Percentiles rank a stretch among this genome's conserved stretches.
Evolutionary conservation across 2,888 invertebrate genomes (phyloP).

Genomic region (Pantelozetes paolii): DNA sequence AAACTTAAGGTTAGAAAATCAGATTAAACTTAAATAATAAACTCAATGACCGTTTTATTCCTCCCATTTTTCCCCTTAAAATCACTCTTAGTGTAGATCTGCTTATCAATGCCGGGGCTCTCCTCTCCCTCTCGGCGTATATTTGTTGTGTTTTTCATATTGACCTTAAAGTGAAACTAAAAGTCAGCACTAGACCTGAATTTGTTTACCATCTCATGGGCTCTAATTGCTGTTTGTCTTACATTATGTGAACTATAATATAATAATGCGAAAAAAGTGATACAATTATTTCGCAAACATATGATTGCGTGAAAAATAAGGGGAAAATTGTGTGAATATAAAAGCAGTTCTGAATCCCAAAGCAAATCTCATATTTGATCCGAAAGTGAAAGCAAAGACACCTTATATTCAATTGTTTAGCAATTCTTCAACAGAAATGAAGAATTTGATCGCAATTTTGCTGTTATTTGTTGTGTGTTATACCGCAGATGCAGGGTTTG

Average conservation of each 20-base stretch:
- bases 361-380: too few relatives aligned
- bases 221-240: neutral
- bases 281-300: neutral
- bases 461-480: neutral
- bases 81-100: too few relatives aligned
- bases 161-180: neutral
- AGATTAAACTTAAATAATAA: neutral
- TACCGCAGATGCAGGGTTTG: too few relatives aligned
- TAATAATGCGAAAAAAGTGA: neutral
- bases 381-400: too few relatives aligned
- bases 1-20: neutral
- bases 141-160: neutral
- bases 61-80: neutral
- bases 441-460: conserved; percentile 20
- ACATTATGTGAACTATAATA: neutral
- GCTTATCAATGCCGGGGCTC: too few relatives aligned
- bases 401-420: too few relatives aligned
- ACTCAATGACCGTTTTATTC: conserved; percentile 14
- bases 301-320: neutral
- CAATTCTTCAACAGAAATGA: neutral
- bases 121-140: neutral
- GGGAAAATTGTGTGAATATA: too few relatives aligned
- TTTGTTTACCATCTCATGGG: neutral
- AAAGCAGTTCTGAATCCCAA: too few relatives aligned
- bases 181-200: neutral